Conservation (phyloP, 2,888 invertebrate species). For the Drosophila melanocephala region DNA sequence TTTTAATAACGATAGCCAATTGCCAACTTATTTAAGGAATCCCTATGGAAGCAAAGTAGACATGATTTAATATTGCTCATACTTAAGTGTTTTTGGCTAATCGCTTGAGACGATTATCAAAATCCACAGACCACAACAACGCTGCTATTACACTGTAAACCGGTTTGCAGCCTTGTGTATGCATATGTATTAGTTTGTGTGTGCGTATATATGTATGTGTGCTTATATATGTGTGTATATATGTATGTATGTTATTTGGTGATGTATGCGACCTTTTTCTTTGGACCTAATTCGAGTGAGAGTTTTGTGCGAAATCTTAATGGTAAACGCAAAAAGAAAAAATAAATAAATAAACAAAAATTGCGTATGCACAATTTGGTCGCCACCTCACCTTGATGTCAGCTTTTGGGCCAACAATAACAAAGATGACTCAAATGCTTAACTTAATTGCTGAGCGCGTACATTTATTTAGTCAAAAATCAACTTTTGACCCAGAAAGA, state of each 20-base stretch:
- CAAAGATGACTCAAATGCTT: constrained; percentile 64
- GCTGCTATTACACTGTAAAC: constrained; percentile 15
- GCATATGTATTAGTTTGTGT: constrained; percentile 1
- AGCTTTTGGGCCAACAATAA: constrained; percentile 41
- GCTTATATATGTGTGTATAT: background rate
- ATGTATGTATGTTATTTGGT: background rate
- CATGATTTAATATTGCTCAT: background rate
- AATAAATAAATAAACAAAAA: background rate
- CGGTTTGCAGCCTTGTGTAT: constrained; percentile 43
- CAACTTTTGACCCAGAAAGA: constrained; percentile 55
- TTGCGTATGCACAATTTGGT: constrained; percentile 33
- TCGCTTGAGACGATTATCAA: constrained; percentile 1
- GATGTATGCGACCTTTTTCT: constrained; percentile 14
- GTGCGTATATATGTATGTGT: background rate
- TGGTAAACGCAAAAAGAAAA: constrained; percentile 3
- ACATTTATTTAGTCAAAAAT: constrained; percentile 40
- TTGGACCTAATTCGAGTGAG: constrained; percentile 24
- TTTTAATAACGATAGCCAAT: background rate
- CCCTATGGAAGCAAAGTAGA: background rate
- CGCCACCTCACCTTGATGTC: constrained; percentile 61
- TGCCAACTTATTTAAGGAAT: background rate
- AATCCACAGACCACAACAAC: constrained; percentile 3
- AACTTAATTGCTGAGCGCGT: constrained; percentile 58
- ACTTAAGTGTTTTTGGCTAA: constrained; percentile 7
- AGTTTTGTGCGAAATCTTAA: constrained; percentile 34